Conservation (phyloP, 1,140 invertebrate species). For the Bombus cullumanus region DNA sequence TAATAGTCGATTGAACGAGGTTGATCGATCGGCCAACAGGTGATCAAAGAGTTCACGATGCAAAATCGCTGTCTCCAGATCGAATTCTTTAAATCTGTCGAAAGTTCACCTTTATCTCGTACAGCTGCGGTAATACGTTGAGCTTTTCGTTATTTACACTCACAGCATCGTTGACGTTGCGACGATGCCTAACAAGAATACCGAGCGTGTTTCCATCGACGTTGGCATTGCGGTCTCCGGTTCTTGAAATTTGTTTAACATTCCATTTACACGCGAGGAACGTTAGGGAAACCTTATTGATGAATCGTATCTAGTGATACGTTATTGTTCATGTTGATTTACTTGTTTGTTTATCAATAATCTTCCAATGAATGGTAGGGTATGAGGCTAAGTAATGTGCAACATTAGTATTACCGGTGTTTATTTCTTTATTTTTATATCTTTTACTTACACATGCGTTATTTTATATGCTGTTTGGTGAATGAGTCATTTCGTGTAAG, state of each 20-base stretch:
- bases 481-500: not conserved
- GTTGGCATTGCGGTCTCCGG: not conserved
- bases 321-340: not conserved
- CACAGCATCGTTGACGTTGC: constrained; percentile 30
- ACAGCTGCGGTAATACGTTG: constrained; percentile 15
- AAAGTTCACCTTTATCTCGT: constrained; percentile 3
- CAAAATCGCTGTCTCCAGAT: not conserved
- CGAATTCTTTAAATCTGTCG: not conserved
- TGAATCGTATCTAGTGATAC: too few species aligned
- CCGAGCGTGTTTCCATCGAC: constrained; percentile 5
- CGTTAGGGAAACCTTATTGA: too few species aligned
- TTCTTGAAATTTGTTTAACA: constrained; percentile 3
- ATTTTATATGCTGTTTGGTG: too few species aligned
- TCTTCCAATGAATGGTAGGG: not conserved
- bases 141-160: constrained; percentile 46
- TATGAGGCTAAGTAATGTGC: too few species aligned
- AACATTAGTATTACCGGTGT: not conserved
- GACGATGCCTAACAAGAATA: constrained; percentile 33
- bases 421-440: not conserved
- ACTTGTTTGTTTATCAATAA: not conserved
- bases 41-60: not conserved
- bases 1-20: not conserved
- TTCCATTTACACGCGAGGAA: not conserved
- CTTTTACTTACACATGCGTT: not conserved
- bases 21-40: constrained; percentile 20